A percentile compares a stretch with the other conserved stretches of the same genome.
Conservation (phyloP, 37 sponge, comb jelly and placozoan species). For the Aphrocallistes beatrix region DNA sequence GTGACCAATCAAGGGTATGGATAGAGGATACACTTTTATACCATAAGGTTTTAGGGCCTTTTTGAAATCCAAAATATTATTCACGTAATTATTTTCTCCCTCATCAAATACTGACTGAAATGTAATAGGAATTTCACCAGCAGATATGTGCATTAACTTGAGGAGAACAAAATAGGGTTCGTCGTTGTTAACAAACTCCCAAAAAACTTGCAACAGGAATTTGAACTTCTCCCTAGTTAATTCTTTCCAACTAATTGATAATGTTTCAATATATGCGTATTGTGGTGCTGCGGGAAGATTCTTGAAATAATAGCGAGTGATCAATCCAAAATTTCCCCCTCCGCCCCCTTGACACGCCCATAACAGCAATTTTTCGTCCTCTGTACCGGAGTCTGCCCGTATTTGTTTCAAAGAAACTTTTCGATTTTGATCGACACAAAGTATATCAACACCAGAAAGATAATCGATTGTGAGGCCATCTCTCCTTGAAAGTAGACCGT, state of each 20-base stretch:
- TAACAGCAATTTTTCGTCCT: neutral
- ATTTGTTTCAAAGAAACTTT: neutral
- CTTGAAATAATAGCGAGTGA: neutral
- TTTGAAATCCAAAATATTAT: neutral
- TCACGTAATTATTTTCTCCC: neutral
- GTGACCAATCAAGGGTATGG: neutral
- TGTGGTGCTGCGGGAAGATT: neutral
- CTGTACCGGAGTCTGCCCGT: neutral
- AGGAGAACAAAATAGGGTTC: neutral
- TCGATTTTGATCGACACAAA: neutral
- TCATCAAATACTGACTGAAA: neutral
- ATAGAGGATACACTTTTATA: neutral
- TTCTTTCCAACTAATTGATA: neutral
- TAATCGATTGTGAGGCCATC: neutral
- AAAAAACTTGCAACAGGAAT: neutral
- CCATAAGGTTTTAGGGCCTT: neutral
- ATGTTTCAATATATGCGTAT: neutral
- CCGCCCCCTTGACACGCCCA: constrained; percentile 9
- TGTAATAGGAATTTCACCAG: neutral
- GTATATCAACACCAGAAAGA: neutral
- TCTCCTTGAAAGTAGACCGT: neutral
- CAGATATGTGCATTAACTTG: neutral
- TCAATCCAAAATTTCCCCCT: neutral
- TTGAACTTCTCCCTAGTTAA: neutral
- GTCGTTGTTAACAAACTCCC: neutral